Base-by-base conservation (phyloP, 2,797 vertebrate genomes). In the Brachyalestes nurse region DNA sequence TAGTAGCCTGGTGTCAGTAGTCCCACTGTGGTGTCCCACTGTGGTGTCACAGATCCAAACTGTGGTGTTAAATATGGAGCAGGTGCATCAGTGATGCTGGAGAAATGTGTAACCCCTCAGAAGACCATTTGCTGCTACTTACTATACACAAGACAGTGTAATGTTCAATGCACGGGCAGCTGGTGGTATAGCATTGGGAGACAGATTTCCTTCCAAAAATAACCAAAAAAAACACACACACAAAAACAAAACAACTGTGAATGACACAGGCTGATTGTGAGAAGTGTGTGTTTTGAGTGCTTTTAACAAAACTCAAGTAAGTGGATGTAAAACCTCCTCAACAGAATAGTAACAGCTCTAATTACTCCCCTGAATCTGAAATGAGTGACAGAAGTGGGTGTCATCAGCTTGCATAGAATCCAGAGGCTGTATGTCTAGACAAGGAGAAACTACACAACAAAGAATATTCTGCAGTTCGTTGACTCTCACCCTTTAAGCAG, bases 321-420 rank as follows among this genome's bases (percentile, higher is more conserved):
- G 69, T 60, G 42, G 84, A 84, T 79, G 78, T 66, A 75, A 72
- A 82, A 73, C 62, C 23, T 77, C 71, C 57, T 47, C 45, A 74
- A 75, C 12, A 65, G 61, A 34, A 74, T 42, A 38, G 5, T 75
- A 86, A 75, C 23, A 53, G 42, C 69, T 60, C 70, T 65, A 75
- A 47, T 73, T 83, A 69, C 71, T 79, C 77, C 75, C 86, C 78
- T 81, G 65, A 85, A 70, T 77, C 42, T 67, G 64, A 84, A 81
- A 55, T 42, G 81, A 69, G 64, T 80, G 88, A 81, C 61, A 61
- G 77, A 86, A 71, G 71, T 75, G 80, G 86, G 78, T 70, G 75
- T 80, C 72, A 70, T 87, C 67, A 81, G 77, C 84, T 87, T 88
- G 89, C 89, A 90, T 88, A 88, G 87, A 85, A 82, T 86, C 82